A percentile compares a stretch with the other conserved stretches of the same genome.
Evolutionary conservation across 1,140 invertebrate species (phyloP).

Genomic region (Papilio glaucus): DNA sequence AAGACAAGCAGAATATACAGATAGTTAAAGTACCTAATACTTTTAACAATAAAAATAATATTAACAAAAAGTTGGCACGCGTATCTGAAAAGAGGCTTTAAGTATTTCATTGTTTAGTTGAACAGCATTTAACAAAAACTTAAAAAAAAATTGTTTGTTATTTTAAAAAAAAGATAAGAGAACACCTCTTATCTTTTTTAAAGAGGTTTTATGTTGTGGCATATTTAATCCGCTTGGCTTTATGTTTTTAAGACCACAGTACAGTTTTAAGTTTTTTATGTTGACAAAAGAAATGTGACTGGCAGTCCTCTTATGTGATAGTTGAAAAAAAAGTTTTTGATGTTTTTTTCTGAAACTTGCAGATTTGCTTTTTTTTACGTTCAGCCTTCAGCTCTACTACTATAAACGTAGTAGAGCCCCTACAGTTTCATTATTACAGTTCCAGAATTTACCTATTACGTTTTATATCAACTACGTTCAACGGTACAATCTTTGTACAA

Average conservation of each 20-base stretch:
- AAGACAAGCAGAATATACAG: too few relatives aligned
- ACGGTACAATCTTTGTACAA: too few relatives aligned
- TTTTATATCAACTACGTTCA: too few relatives aligned
- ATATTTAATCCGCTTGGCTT: conserved; percentile 18
- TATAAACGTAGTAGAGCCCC: too few relatives aligned
- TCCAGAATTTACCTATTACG: too few relatives aligned
- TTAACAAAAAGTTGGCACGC: conserved; percentile 6
- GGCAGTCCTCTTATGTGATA: neutral
- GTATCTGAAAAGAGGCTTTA: conserved; percentile 2
- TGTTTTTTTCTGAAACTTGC: too few relatives aligned
- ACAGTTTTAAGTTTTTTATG: conserved; percentile 17
- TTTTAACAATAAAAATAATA: neutral
- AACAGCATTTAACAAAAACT: conserved; percentile 15
- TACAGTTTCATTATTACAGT: too few relatives aligned
- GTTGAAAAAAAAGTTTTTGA: neutral
- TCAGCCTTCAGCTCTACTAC: too few relatives aligned
- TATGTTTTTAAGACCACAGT: conserved; percentile 21
- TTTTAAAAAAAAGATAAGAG: conserved; percentile 19
- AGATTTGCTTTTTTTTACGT: too few relatives aligned
- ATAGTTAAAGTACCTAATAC: too few relatives aligned
- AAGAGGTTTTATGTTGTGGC: conserved; percentile 21
- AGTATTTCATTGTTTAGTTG: conserved; percentile 10
- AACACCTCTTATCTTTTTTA: too few relatives aligned
- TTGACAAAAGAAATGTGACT: neutral
- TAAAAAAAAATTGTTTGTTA: neutral